Evolutionary conservation across 2,113 vertebrate genomes (phyloP), one percentile per base, ranked within the genome.

Genomic region (Pluvialis apricaria): DNA sequence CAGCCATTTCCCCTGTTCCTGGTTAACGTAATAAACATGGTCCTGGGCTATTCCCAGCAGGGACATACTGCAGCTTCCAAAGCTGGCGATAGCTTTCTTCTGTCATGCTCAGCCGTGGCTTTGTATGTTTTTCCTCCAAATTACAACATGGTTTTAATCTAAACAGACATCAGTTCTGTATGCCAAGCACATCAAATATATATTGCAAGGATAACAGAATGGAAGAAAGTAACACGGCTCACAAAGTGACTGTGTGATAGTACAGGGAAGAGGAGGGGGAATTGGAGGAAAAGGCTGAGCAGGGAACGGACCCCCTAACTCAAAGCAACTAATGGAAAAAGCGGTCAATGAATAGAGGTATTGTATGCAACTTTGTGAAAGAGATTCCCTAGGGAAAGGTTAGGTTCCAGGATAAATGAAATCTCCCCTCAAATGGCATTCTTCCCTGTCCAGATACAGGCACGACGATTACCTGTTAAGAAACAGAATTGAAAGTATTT

Each of bases 281-380:
- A 20, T 0, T n/a, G 40, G 45, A 58, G 84, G 80, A 45, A 84
- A 51, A 25, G 83, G 58, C 86, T 82, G 84, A 77, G 68, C 66
- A 40, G 64, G 81, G 75, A 94, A 75, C 5, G 29, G 52, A 73
- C 51, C 38, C 54, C 47, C 76, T 86, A 65, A 82, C 92, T 85
- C 75, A 82, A 95, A 83, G 68, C 86, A 54, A 54, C 66, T 58
- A 29, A 15, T n/a, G 58, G 93, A 83, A 92, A 95, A 94, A 93
- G 64, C 4, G 17, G 76, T 75, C 60, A n/a, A 62, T 97, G 96
- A 97, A 97, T 96, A 45, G 96, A 77, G 73, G 81, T 80, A 96
- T 97, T 97, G 94, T 97, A 26, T 90, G 82, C 3, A 64, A 40
- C 40, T 84, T 70, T 0, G 5, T 36, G 65, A 71, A 86, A 4